phyloP scores from a whole-genome alignment of 2,888 invertebrate species.

The Eupithecia subfuscata region DNA sequence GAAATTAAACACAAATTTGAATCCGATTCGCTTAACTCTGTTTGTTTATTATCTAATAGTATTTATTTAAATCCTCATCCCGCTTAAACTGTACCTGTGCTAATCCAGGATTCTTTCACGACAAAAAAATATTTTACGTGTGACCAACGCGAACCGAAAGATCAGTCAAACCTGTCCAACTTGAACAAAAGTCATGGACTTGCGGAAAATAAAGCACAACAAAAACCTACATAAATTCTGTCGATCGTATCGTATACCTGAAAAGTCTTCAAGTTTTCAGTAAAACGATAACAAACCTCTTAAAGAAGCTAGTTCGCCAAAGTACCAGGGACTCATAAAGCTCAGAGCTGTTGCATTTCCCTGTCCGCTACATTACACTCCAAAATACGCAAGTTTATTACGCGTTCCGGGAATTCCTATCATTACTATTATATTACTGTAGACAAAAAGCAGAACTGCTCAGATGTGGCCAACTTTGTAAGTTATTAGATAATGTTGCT shows the following conservation, averaged over 20 bases:
- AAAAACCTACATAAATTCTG: not conserved
- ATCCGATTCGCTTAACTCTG: slow-evolving; percentile 63
- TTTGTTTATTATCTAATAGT: slow-evolving; percentile 79
- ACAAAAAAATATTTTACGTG: slow-evolving; percentile 73
- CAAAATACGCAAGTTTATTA: slow-evolving; percentile 5
- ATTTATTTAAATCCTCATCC: slow-evolving; percentile 78
- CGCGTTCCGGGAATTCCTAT: slow-evolving; percentile 14
- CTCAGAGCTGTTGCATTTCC: slow-evolving; percentile 36
- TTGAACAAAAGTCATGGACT: slow-evolving; percentile 49
- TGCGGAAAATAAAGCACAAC: slow-evolving; percentile 25
- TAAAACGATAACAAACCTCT: slow-evolving; percentile 20
- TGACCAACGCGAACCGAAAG: slow-evolving; percentile 61
- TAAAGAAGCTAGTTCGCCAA: slow-evolving; percentile 26
- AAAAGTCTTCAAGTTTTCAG: not conserved
- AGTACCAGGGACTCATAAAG: slow-evolving; percentile 40
- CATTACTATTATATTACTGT: slow-evolving; percentile 7
- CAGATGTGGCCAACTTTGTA: not conserved
- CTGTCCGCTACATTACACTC: slow-evolving; percentile 31
- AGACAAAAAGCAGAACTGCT: not conserved
- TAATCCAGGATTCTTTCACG: slow-evolving; percentile 58
- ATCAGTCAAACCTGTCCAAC: slow-evolving; percentile 51
- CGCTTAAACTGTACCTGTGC: slow-evolving; percentile 76
- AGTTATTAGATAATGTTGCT: not conserved
- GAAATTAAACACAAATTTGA: slow-evolving; percentile 50
- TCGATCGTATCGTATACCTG: not conserved